Percentiles rank a stretch among this genome's conserved stretches.
Evolutionary conservation across 2,113 vertebrate genomes (phyloP).

Genomic region (Osmerus mordax): DNA sequence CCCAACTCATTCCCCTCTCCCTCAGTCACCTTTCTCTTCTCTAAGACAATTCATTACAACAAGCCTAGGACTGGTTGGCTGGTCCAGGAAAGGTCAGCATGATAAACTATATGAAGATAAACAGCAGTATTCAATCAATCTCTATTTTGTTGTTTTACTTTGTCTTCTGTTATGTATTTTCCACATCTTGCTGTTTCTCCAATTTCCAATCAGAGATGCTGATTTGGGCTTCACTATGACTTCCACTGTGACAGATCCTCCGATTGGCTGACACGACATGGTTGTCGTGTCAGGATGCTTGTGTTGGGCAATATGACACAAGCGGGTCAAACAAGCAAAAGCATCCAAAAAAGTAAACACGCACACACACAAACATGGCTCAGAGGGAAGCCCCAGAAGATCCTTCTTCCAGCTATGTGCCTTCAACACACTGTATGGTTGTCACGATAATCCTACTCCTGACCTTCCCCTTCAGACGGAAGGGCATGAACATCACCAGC

Average conservation of each 20-base stretch:
- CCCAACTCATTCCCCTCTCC: no score
- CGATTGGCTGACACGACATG: neutral
- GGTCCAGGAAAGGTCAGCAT: no score
- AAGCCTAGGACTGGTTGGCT: no score
- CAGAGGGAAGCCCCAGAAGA: neutral
- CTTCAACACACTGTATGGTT: no score
- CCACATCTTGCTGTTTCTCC: neutral
- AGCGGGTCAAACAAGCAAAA: neutral
- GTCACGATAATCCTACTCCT: neutral
- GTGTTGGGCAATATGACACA: conserved; percentile 12
- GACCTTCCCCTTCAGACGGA: neutral
- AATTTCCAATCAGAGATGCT: neutral
- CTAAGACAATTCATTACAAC: no score
- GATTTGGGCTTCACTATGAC: neutral
- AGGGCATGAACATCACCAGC: no score
- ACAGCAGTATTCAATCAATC: no score
- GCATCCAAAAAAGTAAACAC: neutral
- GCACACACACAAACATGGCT: neutral
- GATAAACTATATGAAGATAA: no score
- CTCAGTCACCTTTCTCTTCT: no score
- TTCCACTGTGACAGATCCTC: neutral
- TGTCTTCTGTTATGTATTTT: no score
- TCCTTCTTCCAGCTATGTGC: no score
- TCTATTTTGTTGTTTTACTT: no score
- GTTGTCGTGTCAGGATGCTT: neutral